Conservation (phyloP, 2,888 invertebrate genomes). For the Tiliacea citrago region DNA sequence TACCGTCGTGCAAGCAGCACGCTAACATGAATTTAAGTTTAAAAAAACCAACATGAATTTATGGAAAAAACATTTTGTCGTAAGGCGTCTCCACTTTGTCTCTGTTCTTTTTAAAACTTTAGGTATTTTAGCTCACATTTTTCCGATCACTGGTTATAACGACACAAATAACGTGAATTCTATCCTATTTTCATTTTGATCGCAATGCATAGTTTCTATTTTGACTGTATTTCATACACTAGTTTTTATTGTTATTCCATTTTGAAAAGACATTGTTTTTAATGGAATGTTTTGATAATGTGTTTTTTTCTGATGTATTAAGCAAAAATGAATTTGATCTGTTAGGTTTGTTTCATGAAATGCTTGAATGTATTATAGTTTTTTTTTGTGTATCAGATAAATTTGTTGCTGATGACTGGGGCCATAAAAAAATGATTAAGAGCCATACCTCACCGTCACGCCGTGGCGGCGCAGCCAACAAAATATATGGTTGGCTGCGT, state of each 20-base stretch:
- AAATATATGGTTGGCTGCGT: too few species aligned
- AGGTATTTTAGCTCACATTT: too few species aligned
- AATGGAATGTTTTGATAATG: conserved; percentile 36
- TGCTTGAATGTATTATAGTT: not conserved
- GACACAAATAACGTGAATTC: conserved; percentile 21
- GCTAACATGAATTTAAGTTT: too few species aligned
- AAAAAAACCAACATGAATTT: too few species aligned
- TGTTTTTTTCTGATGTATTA: conserved; percentile 40
- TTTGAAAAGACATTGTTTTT: conserved; percentile 64
- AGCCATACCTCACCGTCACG: too few species aligned
- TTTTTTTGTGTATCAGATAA: not conserved
- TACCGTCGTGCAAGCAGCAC: too few species aligned
- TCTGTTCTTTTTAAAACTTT: too few species aligned
- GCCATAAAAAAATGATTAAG: not conserved
- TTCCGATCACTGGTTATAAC: too few species aligned
- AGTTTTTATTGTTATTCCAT: conserved; percentile 59
- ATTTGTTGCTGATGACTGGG: conserved; percentile 4
- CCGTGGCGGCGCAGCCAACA: too few species aligned
- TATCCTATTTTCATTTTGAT: conserved; percentile 22
- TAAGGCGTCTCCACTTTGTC: too few species aligned
- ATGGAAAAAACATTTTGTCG: too few species aligned
- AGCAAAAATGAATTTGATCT: conserved; percentile 13
- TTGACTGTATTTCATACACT: conserved; percentile 40
- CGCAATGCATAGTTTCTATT: conserved; percentile 13
- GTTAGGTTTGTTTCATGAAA: conserved; percentile 12